These are phyloP conservation scores for Temnothorax nylanderi DNA, from an alignment of 1,140 invertebrate species.

Conservation along the genomic window DNA sequence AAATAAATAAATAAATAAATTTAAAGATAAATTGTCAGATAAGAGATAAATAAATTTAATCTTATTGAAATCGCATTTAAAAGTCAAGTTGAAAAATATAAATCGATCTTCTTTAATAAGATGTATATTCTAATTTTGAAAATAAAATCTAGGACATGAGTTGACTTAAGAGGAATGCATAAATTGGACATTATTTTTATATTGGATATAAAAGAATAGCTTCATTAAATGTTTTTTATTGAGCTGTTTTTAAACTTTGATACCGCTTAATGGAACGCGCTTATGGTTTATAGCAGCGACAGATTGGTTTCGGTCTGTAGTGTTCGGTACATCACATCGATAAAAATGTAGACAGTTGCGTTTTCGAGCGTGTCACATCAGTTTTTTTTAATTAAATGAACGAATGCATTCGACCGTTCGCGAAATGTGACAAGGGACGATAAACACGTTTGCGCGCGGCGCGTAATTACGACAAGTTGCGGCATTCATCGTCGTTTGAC, in stretches of 20 bases:
- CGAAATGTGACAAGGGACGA: constrained; percentile 45
- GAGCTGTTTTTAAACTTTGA: constrained; percentile 18
- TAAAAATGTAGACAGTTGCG: constrained; percentile 38
- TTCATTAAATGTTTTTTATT: background rate
- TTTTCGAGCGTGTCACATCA: background rate
- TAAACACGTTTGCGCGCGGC: constrained; percentile 24
- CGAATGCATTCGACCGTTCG: constrained; percentile 14
- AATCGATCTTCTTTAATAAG: background rate
- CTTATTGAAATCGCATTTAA: background rate
- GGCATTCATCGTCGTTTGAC: constrained; percentile 45
- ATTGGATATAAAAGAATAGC: background rate
- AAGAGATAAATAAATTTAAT: background rate
- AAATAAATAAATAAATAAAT: background rate
- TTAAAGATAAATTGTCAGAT: background rate
- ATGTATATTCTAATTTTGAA: too few species aligned
- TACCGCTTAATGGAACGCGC: constrained; percentile 16
- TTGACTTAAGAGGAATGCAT: too few species aligned
- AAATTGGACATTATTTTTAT: background rate
- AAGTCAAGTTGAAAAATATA: background rate
- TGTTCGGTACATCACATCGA: background rate
- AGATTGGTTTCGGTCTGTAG: constrained; percentile 1
- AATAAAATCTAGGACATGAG: too few species aligned
- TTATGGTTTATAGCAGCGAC: background rate
- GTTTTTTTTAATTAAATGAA: constrained; percentile 41
- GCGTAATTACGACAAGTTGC: constrained; percentile 52